Evolutionary conservation across 2,113 vertebrate genomes (phyloP).

Genomic region (Tupaia tana): DNA sequence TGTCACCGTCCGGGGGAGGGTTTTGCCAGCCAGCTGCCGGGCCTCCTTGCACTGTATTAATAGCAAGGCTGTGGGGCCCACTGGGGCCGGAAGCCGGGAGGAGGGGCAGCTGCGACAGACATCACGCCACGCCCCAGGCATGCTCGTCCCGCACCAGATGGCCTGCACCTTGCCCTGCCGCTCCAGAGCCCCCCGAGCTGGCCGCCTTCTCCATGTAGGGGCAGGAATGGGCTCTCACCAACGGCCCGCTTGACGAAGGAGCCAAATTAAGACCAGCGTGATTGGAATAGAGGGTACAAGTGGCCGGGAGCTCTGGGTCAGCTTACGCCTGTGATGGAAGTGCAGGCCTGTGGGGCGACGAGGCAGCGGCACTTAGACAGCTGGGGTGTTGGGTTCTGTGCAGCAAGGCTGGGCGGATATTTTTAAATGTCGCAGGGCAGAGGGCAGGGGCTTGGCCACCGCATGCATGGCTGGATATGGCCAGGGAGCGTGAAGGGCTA

Average conservation of each 20-base stretch:
- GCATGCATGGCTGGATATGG: background rate
- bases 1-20: conserved; percentile 37
- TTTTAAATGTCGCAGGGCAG: conserved; percentile 58
- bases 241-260: background rate
- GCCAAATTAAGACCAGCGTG: background rate
- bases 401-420: conserved; percentile 34
- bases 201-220: conserved; percentile 70
- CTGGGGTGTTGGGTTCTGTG: background rate
- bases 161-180: conserved; percentile 28
- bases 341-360: background rate
- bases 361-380: background rate
- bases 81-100: background rate
- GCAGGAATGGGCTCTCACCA: background rate
- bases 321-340: background rate
- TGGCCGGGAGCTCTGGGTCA: background rate
- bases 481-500: conserved; percentile 6
- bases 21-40: conserved; percentile 10
- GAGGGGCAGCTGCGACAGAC: conserved; percentile 63
- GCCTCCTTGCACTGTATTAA: conserved; percentile 68
- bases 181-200: background rate
- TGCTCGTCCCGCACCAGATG: conserved; percentile 30
- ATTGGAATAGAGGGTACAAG: background rate
- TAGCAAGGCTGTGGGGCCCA: conserved; percentile 47
- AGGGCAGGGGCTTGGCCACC: conserved; percentile 1
- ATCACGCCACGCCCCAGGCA: conserved; percentile 41